phyloP scores from a whole-genome alignment of 2,888 invertebrate genomes.

The Sphaeridia pumilis region DNA sequence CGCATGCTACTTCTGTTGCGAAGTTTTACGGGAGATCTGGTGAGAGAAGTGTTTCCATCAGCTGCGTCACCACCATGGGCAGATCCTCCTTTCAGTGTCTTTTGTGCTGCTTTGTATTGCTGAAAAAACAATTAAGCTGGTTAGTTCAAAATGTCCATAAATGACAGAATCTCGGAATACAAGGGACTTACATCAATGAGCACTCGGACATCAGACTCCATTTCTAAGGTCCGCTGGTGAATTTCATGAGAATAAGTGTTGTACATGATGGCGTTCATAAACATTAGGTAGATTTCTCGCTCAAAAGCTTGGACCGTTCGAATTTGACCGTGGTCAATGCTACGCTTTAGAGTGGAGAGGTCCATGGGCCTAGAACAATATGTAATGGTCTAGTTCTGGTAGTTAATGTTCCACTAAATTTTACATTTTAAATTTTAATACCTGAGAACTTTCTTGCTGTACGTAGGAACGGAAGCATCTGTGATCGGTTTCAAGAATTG shows the following conservation, averaged over 20 bases:
- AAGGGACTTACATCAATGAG: slow-evolving; percentile 9
- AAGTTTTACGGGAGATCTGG: slow-evolving; percentile 8
- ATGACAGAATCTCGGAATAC: too few relatives aligned
- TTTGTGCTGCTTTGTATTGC: slow-evolving; percentile 13
- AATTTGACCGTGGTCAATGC: slow-evolving; percentile 73
- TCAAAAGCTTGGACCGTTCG: slow-evolving; percentile 75
- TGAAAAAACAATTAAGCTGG: slow-evolving; percentile 1
- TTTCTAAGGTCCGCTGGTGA: slow-evolving; percentile 67
- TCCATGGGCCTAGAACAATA: slow-evolving; percentile 61
- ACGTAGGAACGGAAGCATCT: slow-evolving; percentile 76
- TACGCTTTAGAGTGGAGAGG: slow-evolving; percentile 66
- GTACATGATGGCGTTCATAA: slow-evolving; percentile 85
- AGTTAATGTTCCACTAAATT: too few relatives aligned
- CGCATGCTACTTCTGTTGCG: slow-evolving; percentile 2
- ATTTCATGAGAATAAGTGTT: slow-evolving; percentile 75
- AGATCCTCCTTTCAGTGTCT: background rate
- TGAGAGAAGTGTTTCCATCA: background rate
- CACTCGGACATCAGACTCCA: slow-evolving; percentile 55
- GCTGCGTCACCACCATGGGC: slow-evolving; percentile 2
- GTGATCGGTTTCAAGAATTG: slow-evolving; percentile 75
- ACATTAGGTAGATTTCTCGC: slow-evolving; percentile 79
- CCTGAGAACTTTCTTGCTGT: slow-evolving; percentile 59
- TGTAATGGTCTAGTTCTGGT: too few relatives aligned
- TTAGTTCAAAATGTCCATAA: too few relatives aligned
- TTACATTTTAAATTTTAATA: too few relatives aligned